Percentiles rank a stretch among this genome's conserved stretches.
phyloP scores from a whole-genome alignment of 2,888 invertebrate genomes.

The Phoronis australis region DNA sequence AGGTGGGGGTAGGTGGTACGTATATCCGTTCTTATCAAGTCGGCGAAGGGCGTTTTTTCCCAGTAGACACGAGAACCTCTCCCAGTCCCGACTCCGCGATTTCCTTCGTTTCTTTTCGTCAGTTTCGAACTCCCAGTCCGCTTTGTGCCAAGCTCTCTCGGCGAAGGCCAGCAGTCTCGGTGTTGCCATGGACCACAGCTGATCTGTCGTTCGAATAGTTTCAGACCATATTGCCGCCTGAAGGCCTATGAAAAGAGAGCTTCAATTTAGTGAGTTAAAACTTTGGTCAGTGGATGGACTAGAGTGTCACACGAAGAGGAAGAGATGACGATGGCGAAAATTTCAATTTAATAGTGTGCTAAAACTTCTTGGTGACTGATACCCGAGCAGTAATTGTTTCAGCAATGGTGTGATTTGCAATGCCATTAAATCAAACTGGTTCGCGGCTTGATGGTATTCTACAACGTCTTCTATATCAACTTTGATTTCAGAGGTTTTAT shows the following conservation, averaged over 20 bases:
- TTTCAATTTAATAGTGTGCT: too few relatives aligned
- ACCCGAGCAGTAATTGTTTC: too few relatives aligned
- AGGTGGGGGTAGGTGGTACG: conserved; percentile 17
- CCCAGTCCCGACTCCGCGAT: conserved; percentile 13
- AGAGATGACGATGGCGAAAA: too few relatives aligned
- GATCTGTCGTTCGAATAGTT: conserved; percentile 4
- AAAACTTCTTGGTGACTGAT: too few relatives aligned
- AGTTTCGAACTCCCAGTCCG: conserved; percentile 13
- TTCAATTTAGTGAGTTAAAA: neutral
- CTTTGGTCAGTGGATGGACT: too few relatives aligned
- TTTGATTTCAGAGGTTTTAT: too few relatives aligned
- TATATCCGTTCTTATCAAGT: conserved; percentile 14
- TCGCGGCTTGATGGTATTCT: too few relatives aligned
- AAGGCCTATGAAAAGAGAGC: neutral
- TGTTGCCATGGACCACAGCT: conserved; percentile 2
- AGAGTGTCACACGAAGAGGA: too few relatives aligned
- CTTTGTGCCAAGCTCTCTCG: conserved; percentile 18
- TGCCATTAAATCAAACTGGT: too few relatives aligned
- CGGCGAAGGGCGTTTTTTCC: conserved; percentile 17
- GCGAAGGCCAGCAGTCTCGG: conserved; percentile 13
- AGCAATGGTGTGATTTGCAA: too few relatives aligned
- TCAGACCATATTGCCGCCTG: conserved; percentile 7
- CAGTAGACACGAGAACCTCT: conserved; percentile 14
- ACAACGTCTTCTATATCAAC: too few relatives aligned
- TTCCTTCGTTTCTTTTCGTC: neutral